Evolutionary conservation across 1,140 invertebrate species (phyloP), one percentile per base, ranked within the genome.

Genomic region (Meloidogyne chitwoodi): DNA sequence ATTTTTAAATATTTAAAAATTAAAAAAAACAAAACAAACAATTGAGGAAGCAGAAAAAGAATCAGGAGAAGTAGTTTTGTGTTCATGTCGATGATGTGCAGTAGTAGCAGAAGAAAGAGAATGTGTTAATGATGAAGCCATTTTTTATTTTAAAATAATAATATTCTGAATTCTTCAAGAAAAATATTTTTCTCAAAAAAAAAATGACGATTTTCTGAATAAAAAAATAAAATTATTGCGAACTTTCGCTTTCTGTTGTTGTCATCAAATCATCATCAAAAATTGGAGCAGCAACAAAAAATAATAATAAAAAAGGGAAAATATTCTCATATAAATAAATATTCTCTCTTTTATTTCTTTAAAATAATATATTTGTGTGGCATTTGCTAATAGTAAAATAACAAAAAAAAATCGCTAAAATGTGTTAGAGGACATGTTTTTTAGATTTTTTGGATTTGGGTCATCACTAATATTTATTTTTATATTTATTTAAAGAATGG

Each of bases 371-470:
- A 38, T 38, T 56, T 56, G 48, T 56, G 48, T 56, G 48, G 48
- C 48, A 56, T 56, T n/a, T 56, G 48, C 48, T 56, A 56, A 56
- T 56, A 56, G n/a, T 56, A 38, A 38, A 56, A 56, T 22, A 56
- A n/a, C 41, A 56, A 56, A 56, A 56, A n/a, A 48, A 56, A n/a
- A n/a, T 56, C 19, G 19, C 48, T 56, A 56, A 56, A 56, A 56
- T 6, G 5, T n/a, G 5, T 19, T n/a, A 56, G 48, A 56, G n/a
- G 48, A n/a, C 48, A 56, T 56, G 48, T 56, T 56, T 56, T 56
- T 56, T n/a, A 67, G 24, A 41, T 22, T 67, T 31, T 41, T 34
- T 61, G 68, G 68, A 70, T 70, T 70, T 70, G 68, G 68, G 68
- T 70, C 68, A 70, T 70, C 68, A 19, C 22, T 48, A 44, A 14